Evolutionary conservation across 2,888 invertebrate genomes (phyloP).

Genomic region (Protodeltote pygarga): DNA sequence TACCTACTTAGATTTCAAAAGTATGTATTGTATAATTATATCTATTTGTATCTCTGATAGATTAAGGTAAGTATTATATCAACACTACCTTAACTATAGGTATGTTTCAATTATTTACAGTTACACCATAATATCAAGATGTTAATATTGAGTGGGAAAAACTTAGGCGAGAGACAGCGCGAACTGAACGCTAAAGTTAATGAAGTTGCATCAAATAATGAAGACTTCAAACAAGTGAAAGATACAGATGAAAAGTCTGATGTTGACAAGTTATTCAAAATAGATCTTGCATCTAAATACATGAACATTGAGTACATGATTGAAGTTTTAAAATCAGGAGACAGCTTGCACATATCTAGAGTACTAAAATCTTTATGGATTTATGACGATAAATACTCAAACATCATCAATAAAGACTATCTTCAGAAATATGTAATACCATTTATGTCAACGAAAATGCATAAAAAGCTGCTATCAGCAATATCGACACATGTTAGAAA

Average conservation of each 20-base stretch:
- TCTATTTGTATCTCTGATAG: no score
- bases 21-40: no score
- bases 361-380: slow-evolving; percentile 69
- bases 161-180: slow-evolving; percentile 56
- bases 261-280: slow-evolving; percentile 68
- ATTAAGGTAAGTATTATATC: no score
- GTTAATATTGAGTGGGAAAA: slow-evolving; percentile 56
- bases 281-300: slow-evolving; percentile 69
- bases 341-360: slow-evolving; percentile 63
- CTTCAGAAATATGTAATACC: slow-evolving; percentile 67
- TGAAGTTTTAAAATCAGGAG: slow-evolving; percentile 65
- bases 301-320: slow-evolving; percentile 64
- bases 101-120: slow-evolving; percentile 30
- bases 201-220: slow-evolving; percentile 42
- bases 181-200: slow-evolving; percentile 60
- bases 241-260: slow-evolving; percentile 54
- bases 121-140: slow-evolving; percentile 40
- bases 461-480: slow-evolving; percentile 59
- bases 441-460: slow-evolving; percentile 70
- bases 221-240: slow-evolving; percentile 54
- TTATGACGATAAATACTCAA: slow-evolving; percentile 55
- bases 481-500: slow-evolving; percentile 56
- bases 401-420: slow-evolving; percentile 60
- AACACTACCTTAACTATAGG: not conserved
- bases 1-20: no score